These are phyloP conservation scores for Progne subis DNA, from an alignment of 2,113 vertebrate species.

Conservation along the genomic window DNA sequence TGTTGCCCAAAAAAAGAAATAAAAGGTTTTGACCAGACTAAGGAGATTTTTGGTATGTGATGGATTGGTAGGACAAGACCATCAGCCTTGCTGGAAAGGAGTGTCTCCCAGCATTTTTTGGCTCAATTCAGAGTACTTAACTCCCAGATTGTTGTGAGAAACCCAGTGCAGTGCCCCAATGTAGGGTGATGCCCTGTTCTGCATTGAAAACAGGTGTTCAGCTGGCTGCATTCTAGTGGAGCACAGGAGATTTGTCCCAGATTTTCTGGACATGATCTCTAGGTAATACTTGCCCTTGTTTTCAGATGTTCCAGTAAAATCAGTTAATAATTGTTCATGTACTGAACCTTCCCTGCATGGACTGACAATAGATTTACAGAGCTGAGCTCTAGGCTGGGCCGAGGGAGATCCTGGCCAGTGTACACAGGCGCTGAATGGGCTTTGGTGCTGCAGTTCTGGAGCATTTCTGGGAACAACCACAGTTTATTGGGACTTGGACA, in stretches of 20 bases:
- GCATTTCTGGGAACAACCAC: neutral
- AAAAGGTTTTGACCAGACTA: conserved; percentile 23
- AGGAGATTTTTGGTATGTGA: conserved; percentile 15
- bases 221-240: neutral
- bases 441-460: neutral
- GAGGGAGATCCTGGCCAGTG: neutral
- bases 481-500: neutral
- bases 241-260: conserved; percentile 16
- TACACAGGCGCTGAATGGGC: neutral
- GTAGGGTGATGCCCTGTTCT: neutral
- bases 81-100: neutral
- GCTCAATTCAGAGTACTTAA: neutral
- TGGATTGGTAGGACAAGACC: neutral
- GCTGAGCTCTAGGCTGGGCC: neutral
- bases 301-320: conserved; percentile 7
- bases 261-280: conserved; percentile 24
- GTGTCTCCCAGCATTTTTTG: neutral
- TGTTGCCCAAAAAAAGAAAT: conserved; percentile 8
- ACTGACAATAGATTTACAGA: neutral
- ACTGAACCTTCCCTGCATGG: neutral
- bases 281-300: neutral
- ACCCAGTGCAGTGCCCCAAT: neutral
- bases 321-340: neutral
- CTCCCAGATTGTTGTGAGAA: neutral
- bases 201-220: conserved; percentile 23